These are phyloP conservation scores for Drosophila gaucha DNA, from an alignment of 2,888 invertebrate genomes.

Conservation along the genomic window DNA sequence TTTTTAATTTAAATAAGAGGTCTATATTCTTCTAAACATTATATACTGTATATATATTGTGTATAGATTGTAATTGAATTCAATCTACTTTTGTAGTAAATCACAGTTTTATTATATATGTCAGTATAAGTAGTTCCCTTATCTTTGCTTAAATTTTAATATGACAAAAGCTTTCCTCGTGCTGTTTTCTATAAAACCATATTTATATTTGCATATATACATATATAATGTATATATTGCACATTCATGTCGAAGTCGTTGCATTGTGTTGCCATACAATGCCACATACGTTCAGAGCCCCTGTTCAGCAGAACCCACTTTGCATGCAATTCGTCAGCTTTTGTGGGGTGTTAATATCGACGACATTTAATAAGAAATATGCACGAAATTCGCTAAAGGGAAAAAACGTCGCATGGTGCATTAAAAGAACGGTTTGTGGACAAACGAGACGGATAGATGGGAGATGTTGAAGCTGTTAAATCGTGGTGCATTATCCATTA, in stretches of 20 bases:
- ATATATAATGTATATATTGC: constrained; percentile 10
- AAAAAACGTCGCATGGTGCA: constrained; percentile 8
- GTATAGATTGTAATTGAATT: too few species aligned
- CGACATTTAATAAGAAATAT: constrained; percentile 54
- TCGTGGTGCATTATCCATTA: constrained; percentile 47
- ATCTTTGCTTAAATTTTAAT: constrained; percentile 3
- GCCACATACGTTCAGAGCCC: constrained; percentile 11
- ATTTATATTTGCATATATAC: background rate
- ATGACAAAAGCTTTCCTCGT: constrained; percentile 10
- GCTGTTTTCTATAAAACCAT: background rate
- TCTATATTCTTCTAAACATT: too few species aligned
- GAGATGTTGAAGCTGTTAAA: constrained; percentile 3
- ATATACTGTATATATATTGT: too few species aligned
- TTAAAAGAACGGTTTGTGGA: background rate
- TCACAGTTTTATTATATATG: too few species aligned
- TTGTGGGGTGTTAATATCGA: constrained; percentile 55
- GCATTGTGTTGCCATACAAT: constrained; percentile 50
- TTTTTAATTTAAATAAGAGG: too few species aligned
- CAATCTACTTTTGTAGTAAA: too few species aligned
- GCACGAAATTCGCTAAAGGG: constrained; percentile 28
- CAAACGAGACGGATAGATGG: background rate
- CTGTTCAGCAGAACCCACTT: constrained; percentile 9
- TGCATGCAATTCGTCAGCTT: constrained; percentile 51
- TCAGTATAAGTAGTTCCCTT: background rate
- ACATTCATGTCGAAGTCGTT: constrained; percentile 35